Evolutionary conservation across 2,797 vertebrate species (phyloP), one percentile per base, ranked within the genome.

Genomic region (Balearica regulorum): DNA sequence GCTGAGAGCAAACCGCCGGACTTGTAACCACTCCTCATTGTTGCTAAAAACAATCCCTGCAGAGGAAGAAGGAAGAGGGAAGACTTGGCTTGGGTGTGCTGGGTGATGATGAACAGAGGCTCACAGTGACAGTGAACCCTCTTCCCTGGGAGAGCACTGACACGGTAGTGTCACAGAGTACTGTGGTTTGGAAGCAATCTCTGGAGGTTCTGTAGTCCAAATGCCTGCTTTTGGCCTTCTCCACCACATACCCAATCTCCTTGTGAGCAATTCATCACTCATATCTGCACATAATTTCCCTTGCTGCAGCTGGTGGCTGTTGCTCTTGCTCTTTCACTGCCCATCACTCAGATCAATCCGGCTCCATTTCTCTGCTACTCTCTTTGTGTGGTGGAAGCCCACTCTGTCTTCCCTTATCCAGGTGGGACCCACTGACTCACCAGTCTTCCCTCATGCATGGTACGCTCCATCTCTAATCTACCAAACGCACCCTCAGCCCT

Each of bases 11-110:
- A 97, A 97, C 9, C 84, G 33, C 4, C 94, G 71, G 20, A 90
- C 61, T 25, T 97, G 61, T 48, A 92, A n/a, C 97, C 97, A 97
- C 6, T 1, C 87, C 28, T 96, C 58, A 0, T 95, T 89, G 29
- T 94, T 96, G 77, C 96, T 86, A 51, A 97, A 97, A 77, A 91
- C 0, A 80, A 96, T 94, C 39, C 94, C 96, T 97, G 71, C 11
- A 53, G 55, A 66, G 44, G n/a, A 79, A 87, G 26, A 73, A 80
- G 43, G 53, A 91, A 57, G 19, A 85, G 33, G 12, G 7, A 57
- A 60, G 29, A 54, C 5, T 9, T 46, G 70, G 10, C 18, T 54
- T 73, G 28, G 4, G 10, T 14, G 16, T 60, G n/a, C 39, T 58
- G 58, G 8, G 4, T n/a, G 64, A 73, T 13, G 43, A 51, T 62